phyloP scores from a whole-genome alignment of 2,888 invertebrate species.

The Parapristionchus giblindavisi region DNA sequence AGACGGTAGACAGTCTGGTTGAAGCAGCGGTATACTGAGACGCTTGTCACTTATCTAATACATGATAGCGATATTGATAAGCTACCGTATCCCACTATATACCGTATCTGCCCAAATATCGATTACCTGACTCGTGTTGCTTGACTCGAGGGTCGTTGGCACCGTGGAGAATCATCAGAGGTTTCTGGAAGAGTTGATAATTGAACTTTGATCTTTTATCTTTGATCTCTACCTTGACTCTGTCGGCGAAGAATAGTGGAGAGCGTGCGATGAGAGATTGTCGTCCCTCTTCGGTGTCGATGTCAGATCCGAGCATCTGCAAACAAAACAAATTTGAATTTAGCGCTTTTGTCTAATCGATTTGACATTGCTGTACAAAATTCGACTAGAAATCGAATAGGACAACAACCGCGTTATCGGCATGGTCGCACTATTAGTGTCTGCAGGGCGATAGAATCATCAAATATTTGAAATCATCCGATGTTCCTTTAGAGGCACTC shows the following conservation, averaged over 20 bases:
- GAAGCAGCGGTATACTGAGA: too few species aligned
- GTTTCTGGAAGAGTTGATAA: conserved; percentile 44
- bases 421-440: too few species aligned
- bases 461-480: too few species aligned
- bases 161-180: conserved; percentile 68
- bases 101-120: background rate
- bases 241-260: conserved; percentile 66
- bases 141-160: conserved; percentile 68
- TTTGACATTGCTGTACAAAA: background rate
- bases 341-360: background rate
- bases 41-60: too few species aligned
- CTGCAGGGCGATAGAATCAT: too few species aligned
- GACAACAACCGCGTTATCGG: background rate
- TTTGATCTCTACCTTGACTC: conserved; percentile 46
- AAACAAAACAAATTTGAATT: background rate
- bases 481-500: too few species aligned
- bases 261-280: conserved; percentile 64
- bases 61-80: background rate
- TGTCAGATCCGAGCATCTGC: conserved; percentile 58
- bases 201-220: background rate
- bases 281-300: conserved; percentile 56
- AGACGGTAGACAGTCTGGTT: too few species aligned
- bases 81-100: background rate
- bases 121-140: conserved; percentile 62
- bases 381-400: background rate